Percentiles rank a stretch among this genome's conserved stretches.
phyloP scores from a whole-genome alignment of 2,888 invertebrate genomes.

The Agapetus fuscipes region DNA sequence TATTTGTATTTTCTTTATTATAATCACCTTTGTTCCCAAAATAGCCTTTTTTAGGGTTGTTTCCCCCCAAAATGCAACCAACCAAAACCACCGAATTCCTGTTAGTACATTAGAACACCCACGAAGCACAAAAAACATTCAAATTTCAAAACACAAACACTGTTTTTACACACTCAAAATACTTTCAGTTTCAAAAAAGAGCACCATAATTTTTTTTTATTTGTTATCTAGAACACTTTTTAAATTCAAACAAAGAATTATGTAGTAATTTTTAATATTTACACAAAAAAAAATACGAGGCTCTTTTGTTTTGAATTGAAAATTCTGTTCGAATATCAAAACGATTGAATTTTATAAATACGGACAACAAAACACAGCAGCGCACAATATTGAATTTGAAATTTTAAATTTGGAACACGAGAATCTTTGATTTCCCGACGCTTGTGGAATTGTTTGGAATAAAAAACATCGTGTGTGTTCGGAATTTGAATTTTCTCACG shows the following conservation, averaged over 20 bases:
- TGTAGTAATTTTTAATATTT: no score
- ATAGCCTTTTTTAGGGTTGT: background rate
- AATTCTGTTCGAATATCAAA: no score
- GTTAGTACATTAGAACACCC: no score
- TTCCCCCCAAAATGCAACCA: background rate
- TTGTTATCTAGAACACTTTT: no score
- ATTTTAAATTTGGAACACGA: background rate
- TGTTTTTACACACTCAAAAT: background rate
- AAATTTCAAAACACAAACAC: background rate
- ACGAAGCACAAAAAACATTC: background rate
- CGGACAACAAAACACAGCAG: no score
- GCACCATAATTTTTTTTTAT: background rate
- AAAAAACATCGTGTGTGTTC: slow-evolving; percentile 4
- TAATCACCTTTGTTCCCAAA: background rate
- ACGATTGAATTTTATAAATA: no score
- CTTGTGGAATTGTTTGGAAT: background rate
- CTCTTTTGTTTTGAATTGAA: background rate
- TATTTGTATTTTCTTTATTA: no score
- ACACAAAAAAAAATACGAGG: no score
- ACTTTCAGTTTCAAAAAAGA: background rate
- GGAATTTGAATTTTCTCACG: background rate
- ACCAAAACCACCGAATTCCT: background rate
- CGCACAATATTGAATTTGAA: background rate
- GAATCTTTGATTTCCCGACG: background rate
- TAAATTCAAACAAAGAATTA: no score